Evolutionary conservation across 2,888 invertebrate genomes (phyloP).

Genomic region (Drosophila nr. fundita): DNA sequence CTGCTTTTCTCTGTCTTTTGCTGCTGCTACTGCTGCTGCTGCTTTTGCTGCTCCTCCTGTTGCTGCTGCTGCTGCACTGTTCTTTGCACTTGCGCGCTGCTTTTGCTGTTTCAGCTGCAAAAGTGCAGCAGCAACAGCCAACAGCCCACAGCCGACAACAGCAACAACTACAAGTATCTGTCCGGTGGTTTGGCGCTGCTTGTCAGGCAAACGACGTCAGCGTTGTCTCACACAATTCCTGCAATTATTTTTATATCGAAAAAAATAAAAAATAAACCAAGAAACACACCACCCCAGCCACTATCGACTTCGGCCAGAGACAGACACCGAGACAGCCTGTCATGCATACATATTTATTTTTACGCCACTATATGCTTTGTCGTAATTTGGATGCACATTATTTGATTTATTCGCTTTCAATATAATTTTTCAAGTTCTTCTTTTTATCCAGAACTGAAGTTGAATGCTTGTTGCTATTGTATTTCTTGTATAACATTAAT

Average conservation of each 20-base stretch:
- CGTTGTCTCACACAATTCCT: slow-evolving; percentile 76
- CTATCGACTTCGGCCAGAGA: slow-evolving; percentile 32
- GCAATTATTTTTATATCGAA: slow-evolving; percentile 82
- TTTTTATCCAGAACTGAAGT: slow-evolving; percentile 64
- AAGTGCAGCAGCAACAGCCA: slow-evolving; percentile 52
- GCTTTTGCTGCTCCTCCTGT: neutral
- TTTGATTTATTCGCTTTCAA: slow-evolving; percentile 79
- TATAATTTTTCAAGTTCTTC: slow-evolving; percentile 57
- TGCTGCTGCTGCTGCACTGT: slow-evolving; percentile 10
- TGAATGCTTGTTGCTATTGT: slow-evolving; percentile 21
- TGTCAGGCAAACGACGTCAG: slow-evolving; percentile 51
- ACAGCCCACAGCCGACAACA: slow-evolving; percentile 31
- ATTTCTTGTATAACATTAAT: slow-evolving; percentile 39
- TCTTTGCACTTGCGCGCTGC: slow-evolving; percentile 40
- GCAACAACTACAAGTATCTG: slow-evolving; percentile 43
- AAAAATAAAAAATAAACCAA: slow-evolving; percentile 26
- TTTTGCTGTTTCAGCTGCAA: slow-evolving; percentile 80
- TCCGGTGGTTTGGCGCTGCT: slow-evolving; percentile 43
- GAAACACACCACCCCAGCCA: slow-evolving; percentile 56
- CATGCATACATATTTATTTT: slow-evolving; percentile 52
- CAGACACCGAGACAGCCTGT: slow-evolving; percentile 51
- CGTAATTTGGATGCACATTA: slow-evolving; percentile 74
- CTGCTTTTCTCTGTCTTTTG: slow-evolving; percentile 51
- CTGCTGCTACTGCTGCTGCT: slow-evolving; percentile 20
- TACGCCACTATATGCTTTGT: slow-evolving; percentile 64